Conservation (phyloP, 1,140 invertebrate genomes). For the Drosophila hydei region DNA sequence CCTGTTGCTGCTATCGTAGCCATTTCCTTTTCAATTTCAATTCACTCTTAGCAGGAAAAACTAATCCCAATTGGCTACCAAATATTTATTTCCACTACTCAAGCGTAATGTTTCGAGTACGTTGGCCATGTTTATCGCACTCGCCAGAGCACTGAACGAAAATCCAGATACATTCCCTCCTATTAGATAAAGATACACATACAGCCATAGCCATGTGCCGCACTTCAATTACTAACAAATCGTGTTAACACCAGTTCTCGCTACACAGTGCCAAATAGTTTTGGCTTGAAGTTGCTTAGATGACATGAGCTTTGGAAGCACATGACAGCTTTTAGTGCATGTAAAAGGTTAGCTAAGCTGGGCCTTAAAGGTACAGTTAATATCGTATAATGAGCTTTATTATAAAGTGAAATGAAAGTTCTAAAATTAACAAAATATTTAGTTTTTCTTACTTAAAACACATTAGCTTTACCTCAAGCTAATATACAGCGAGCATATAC, state of each 20-base stretch:
- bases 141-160: slow-evolving; percentile 45
- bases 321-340: neutral
- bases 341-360: neutral
- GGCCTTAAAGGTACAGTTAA: too few species aligned
- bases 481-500: too few species aligned
- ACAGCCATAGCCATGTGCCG: slow-evolving; percentile 10
- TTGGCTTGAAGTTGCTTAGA: neutral
- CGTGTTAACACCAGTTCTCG: slow-evolving; percentile 11
- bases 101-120: slow-evolving; percentile 58
- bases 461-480: too few species aligned
- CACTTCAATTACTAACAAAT: slow-evolving; percentile 65
- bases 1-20: slow-evolving; percentile 5
- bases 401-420: too few species aligned
- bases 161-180: slow-evolving; percentile 26
- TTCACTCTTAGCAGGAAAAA: slow-evolving; percentile 50
- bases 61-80: slow-evolving; percentile 75
- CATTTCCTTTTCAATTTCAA: slow-evolving; percentile 61
- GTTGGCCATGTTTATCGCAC: slow-evolving; percentile 66
- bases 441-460: too few species aligned
- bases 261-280: slow-evolving; percentile 1
- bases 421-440: too few species aligned
- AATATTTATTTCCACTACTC: slow-evolving; percentile 77
- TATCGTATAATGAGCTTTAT: too few species aligned
- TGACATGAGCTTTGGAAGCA: neutral
- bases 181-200: slow-evolving; percentile 22